These are phyloP conservation scores for Indicator indicator DNA, from an alignment of 2,113 vertebrate species.

Conservation along the genomic window DNA sequence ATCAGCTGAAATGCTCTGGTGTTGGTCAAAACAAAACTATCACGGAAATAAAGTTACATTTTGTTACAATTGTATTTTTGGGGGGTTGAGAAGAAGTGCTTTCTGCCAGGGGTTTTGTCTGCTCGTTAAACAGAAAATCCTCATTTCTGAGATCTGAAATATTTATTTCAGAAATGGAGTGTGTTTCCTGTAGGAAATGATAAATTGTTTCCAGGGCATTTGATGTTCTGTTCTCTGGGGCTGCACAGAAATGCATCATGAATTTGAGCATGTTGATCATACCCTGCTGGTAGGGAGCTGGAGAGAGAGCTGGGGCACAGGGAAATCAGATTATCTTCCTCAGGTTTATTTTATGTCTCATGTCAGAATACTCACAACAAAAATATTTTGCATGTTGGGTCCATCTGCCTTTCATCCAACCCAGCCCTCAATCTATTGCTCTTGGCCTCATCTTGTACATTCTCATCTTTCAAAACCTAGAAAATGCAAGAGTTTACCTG, in stretches of 20 bases:
- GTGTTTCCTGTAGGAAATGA: not conserved
- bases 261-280: not conserved
- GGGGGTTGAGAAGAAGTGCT: not conserved
- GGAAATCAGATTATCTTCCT: not conserved
- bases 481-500: not conserved
- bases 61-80: not conserved
- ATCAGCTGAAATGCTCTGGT: not conserved
- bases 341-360: not conserved
- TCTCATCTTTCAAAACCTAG: not conserved
- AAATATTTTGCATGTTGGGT: not conserved
- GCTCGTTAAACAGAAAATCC: not conserved
- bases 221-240: not conserved
- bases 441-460: not conserved
- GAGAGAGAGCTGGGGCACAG: not conserved
- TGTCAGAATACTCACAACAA: not conserved
- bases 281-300: not conserved
- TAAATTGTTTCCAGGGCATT: not conserved
- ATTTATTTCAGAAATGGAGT: not conserved
- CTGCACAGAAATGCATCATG: not conserved
- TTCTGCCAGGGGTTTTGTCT: not conserved
- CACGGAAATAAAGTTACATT: not conserved
- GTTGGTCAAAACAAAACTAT: not conserved
- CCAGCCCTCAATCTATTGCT: not conserved
- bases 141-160: not conserved
- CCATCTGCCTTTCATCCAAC: not conserved